Evolutionary conservation across 2,113 vertebrate species (phyloP), one percentile per base, ranked within the genome.

Genomic region (Motacilla alba): DNA sequence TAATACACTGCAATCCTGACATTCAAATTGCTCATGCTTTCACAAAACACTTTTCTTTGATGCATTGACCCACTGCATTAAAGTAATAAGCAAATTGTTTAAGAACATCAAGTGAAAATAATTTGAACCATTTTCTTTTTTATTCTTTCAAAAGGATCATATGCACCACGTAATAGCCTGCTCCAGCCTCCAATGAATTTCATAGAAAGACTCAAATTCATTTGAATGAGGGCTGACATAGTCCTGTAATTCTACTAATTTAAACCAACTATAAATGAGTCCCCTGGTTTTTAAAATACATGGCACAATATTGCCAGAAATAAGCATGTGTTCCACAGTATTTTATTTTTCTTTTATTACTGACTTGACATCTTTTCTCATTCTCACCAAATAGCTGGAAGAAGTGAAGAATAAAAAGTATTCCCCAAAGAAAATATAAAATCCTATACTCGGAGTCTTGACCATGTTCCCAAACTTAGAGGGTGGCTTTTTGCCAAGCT

Each of bases 181-280:
- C 9, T 83, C 31, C 19, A 91, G 37, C 22, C 43, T 83, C 55
- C 76, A 67, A n/a, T 68, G 80, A 84, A 83, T 53, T 87, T 91
- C 49, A 64, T 1, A 60, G 83, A 78, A 94, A 82, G 47, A 56
- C 17, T 89, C 4, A 5, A 10, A 52, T 72, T 89, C 39, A 82
- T 92, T 91, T 94, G 81, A 91, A 79, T 79, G 83, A 84, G 41
- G 30, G 35, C 44, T 94, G 89, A 82, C 28, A 84, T 49, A 75
- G 60, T 89, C 60, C 9, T 87, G 15, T 72, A 22, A 47, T 78
- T 93, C 72, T 91, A 37, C 73, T 81, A 72, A 93, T 94, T 91
- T 89, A 87, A 94, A 72, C 20, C 53, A 89, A 55, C 27, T 70
- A n/a, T 44, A 91, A 90, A 89, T 43, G 22, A 47, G 49, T 35